Base-by-base conservation (phyloP, 2,113 vertebrate species). In the Rutilus rutilus region DNA sequence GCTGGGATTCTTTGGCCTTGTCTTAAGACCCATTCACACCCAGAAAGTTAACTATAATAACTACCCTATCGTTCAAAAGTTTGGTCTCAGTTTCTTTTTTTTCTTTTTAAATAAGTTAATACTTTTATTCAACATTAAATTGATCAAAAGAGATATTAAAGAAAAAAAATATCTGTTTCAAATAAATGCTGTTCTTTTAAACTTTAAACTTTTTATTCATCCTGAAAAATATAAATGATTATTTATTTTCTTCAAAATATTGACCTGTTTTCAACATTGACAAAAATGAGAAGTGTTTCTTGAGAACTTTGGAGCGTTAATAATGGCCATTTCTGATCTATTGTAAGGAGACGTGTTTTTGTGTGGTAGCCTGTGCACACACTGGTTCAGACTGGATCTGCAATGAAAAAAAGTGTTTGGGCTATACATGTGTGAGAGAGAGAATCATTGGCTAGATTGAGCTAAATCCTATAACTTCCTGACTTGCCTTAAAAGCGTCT, bases 401-500 rank as follows among this genome's bases (percentile, higher is more conserved):
- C 36, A 17, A 19, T 62, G 6, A 62, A 78, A 60, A 42, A 39
- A 80, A 25, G 23, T 52, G 52, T 47, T 54, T 73, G 64, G 17
- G 39, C 25, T 33, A 12, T 81, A 42, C 17, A 21, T 67, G n/a
- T n/a, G n/a, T n/a, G n/a, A 50, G 3, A 77, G 84, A 62, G 75
- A 64, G 52, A 73, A 30, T 82, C n/a, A 86, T 84, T 27, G 25
- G 62, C 36, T 60, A 45, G 47, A 84, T 83, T 64, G 36, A 87
- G 47, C 25, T 36, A 42, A 10, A 15, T 23, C 52, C 77, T 27
- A 19, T 79, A 45, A 30, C 57, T 54, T 4, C 17, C 76, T 57
- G 78, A n/a, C 39, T 50, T 27, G 45, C 47, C 60, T 52, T 45
- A 47, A 62, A 57, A 60, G n/a, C 71, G 27, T 25, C 57, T 47